A percentile compares a stretch with the other conserved stretches of the same genome.
Evolutionary conservation across 2,113 vertebrate species (phyloP).

Genomic region (Dasyprocta punctata): DNA sequence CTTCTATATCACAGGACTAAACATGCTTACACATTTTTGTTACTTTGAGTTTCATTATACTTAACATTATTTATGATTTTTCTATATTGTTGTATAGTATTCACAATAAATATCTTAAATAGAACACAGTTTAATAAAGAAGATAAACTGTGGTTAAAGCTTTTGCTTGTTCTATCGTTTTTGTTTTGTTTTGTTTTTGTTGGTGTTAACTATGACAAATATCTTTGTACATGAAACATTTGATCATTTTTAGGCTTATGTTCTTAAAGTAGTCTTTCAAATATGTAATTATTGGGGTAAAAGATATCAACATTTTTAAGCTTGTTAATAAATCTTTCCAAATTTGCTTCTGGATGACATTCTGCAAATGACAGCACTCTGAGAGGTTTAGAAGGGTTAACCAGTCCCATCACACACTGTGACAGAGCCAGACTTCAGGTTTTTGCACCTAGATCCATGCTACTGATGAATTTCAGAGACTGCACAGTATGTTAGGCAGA

Average conservation of each 20-base stretch:
- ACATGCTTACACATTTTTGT: neutral
- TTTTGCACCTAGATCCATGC: neutral
- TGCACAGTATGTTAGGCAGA: neutral
- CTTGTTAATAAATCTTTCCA: constrained; percentile 22
- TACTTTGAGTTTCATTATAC: constrained; percentile 19
- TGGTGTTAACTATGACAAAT: neutral
- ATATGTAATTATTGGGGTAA: neutral
- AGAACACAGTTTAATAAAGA: neutral
- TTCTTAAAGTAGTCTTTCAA: constrained; percentile 35
- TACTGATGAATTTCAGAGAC: neutral
- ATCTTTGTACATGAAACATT: constrained; percentile 6
- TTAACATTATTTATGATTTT: constrained; percentile 39
- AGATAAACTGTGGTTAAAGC: neutral
- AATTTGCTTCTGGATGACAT: neutral
- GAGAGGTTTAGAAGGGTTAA: neutral
- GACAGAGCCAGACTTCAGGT: neutral
- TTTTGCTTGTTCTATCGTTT: neutral
- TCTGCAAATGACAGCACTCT: neutral
- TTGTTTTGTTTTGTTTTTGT: neutral
- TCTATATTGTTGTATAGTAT: neutral
- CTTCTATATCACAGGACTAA: neutral
- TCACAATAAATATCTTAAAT: constrained; percentile 23
- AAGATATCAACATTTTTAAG: neutral
- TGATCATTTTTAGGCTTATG: neutral
- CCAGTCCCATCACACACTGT: neutral